Evolutionary conservation across 64 coral and sea anemone species (phyloP), one percentile per base, ranked within the genome.

Genomic region (Montipora sp.): DNA sequence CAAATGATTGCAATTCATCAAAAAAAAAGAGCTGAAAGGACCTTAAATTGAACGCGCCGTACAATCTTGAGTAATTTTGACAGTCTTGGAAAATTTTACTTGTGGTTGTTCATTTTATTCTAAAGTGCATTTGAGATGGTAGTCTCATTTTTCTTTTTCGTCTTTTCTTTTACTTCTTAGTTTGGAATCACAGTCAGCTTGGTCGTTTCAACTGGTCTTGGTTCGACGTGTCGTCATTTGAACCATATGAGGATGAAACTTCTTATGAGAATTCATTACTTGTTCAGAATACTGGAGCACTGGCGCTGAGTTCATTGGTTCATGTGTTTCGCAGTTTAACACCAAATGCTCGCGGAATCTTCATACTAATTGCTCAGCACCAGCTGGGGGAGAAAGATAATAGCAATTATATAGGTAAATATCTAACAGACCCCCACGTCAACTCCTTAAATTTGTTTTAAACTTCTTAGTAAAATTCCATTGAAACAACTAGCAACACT

Each of bases 171-270:
- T 59, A 23, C 16, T 65, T 19, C 1, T 58, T 88, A 99, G 98
- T 99, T 51, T 99, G 98, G 98, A 95, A 96, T 80, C 98, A 99
- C 60, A 96, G 90, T n/a, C 93, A 96, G 80, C 83, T 90, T 44
- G 88, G 98, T 71, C 95, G 98, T 19, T 99, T 99, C 80, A 99
- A 96, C 48, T 99, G 94, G 92, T 90, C 94, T n/a, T 99, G 98
- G 98, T 96, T 94, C 94, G 98, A 99, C 50, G 92, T 99, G 79
- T 94, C 98, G 45, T 96, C 98, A 48, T 99, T 99, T 92, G 98
- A 99, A 15, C 82, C 94, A 4, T 99, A 99, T 47, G 22, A 82
- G 10, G 98, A 99, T 88, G 98, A 99, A 48, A 99, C 98, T 21
- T 99, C 98, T 8, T 99, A 99, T 84, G 98, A 99, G 57, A 96